Evolutionary conservation across 2,888 invertebrate species (phyloP), one percentile per base, ranked within the genome.

Genomic region (Chalcosyrphus nemorum): DNA sequence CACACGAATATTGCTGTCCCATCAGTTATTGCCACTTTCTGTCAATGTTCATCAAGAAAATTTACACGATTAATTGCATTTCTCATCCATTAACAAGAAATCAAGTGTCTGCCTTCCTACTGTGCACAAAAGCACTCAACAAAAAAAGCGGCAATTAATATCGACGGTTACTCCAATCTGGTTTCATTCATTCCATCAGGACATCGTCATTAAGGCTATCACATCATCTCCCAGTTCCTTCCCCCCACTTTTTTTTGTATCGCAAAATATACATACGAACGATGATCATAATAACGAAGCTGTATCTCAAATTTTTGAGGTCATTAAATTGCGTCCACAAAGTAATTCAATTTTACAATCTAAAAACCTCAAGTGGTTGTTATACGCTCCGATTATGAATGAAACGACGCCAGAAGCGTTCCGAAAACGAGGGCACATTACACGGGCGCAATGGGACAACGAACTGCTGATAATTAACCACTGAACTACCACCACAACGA

Each of bases 281-380:
- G 24, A 27, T 27, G 24, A 7, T 50, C 27, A 3, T 50, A 41
- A 19, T 4, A 4, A 24, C 21, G 32, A 52, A 27, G 13, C 9
- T 41, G 24, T 41, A 43, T 27, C 38, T 54, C 29, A 63, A 19
- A 63, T 63, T 61, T 65, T 71, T 61, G 27, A 35, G 52, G 50
- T 65, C 54, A 78, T 71, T 71, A 78, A 78, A 78, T 57, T 57
- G 29, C 63, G 65, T 57, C 78, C 65, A 72, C 57, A 43, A 27
- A 57, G 57, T 57, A 57, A 43, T 72, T 72, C 15, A 57, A 41
- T 71, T 65, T 65, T 50, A 59, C 45, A 57, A 68, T 41, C 50
- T 59, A 50, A 50, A 76, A 71, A 52, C 65, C 66, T 52, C 59
- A 74, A 80, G 43, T 74, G 19, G 52, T 54, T 32, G 45, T 56